Evolutionary conservation across 2,113 vertebrate species (phyloP).

Genomic region (Oncorhynchus tshawytscha): DNA sequence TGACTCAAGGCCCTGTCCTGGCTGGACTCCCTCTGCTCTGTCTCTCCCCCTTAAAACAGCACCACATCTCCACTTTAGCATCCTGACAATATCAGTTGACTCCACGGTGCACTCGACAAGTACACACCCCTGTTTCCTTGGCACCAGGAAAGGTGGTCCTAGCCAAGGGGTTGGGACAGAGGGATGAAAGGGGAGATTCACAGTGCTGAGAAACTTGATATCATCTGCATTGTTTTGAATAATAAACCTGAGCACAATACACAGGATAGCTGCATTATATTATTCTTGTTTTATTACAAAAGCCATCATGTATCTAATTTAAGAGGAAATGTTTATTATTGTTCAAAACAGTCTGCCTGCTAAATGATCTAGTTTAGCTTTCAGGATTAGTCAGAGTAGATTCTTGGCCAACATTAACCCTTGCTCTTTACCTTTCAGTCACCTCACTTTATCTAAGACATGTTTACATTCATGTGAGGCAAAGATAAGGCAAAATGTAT

Average conservation of each 20-base stretch:
- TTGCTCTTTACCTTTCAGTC: slow-evolving; percentile 1
- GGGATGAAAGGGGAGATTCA: slow-evolving; percentile 1
- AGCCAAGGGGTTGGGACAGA: slow-evolving; percentile 31
- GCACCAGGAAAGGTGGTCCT: slow-evolving; percentile 34
- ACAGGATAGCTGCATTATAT: neutral
- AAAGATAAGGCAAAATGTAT: slow-evolving; percentile 14
- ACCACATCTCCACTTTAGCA: slow-evolving; percentile 46
- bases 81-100: slow-evolving; percentile 63
- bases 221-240: slow-evolving; percentile 17
- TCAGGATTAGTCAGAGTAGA: too few species aligned
- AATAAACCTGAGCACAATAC: neutral
- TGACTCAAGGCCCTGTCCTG: slow-evolving; percentile 81
- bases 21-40: slow-evolving; percentile 66
- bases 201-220: slow-evolving; percentile 17
- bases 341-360: neutral
- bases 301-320: slow-evolving; percentile 5
- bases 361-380: too few species aligned
- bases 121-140: slow-evolving; percentile 54
- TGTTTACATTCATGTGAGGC: slow-evolving; percentile 15
- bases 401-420: too few species aligned
- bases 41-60: slow-evolving; percentile 55
- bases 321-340: neutral
- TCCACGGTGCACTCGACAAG: slow-evolving; percentile 51
- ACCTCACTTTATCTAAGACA: slow-evolving; percentile 12
- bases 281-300: slow-evolving; percentile 12